Base-by-base conservation (phyloP, 2,888 invertebrate species). In the Rhagium mordax region DNA sequence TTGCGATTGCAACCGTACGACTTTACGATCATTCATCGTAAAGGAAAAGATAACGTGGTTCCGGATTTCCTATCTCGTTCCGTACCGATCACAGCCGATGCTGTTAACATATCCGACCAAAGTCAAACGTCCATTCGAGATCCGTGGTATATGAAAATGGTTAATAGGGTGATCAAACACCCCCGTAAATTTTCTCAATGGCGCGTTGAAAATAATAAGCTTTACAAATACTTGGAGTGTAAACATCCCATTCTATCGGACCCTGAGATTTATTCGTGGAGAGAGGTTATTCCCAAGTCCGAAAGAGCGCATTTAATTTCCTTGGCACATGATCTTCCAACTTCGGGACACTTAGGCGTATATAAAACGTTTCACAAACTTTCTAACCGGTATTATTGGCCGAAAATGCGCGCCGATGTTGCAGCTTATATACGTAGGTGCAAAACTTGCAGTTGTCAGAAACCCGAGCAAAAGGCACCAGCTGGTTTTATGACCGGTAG, bases 1-100 rank as follows among this genome's bases (percentile, higher is more conserved):
- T 13, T 78, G 5, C 57, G 72, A 10, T 51, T 79, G 3, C 77
- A 77, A 68, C 70, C 55, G 0, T 78, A 64, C 29, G 47, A 65
- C 67, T 78, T 66, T 51, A 51, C 68, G 4, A 53, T 74, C 1
- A 21, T 76, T 7, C 76, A 78, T 51, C 59, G 79, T 3, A 74
- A 72, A 61, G 77, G 74, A 15, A 68, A 71, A 53, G 65, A 74
- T 5, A 64, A 78, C 33, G 51, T 72, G 5, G 77, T 78, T 1
- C 73, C 76, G 0, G 73, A 76, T 70, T 51, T 62, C 49, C 64
- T 77, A 7, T 70, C 72, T 18, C 53, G 72, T 18, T 21, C 51
- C 2, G 72, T 72, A 10, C 74, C 74, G 3, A 51, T 60, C 20
- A 21, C 51, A 10, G 59, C 49, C 7, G 71, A 66, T 62, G 27